Evolutionary conservation across 2,113 vertebrate species (phyloP).

Genomic region (Vicugna pacos): DNA sequence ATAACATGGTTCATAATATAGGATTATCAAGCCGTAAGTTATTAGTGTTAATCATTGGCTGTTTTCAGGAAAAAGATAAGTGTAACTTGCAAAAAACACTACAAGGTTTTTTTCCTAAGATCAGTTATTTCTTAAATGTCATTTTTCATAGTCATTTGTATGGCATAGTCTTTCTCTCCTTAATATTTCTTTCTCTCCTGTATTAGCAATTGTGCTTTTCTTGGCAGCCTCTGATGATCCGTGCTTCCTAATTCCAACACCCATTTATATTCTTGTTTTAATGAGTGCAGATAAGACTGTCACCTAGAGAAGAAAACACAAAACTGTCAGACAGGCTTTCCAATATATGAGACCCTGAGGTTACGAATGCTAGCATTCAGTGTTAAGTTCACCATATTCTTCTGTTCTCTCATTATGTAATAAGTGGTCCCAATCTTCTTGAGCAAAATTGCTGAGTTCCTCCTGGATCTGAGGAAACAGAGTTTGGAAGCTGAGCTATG

Average conservation of each 20-base stretch:
- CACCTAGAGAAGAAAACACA: neutral
- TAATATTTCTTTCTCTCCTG: conserved; percentile 67
- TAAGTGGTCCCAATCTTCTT: neutral
- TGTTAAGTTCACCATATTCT: neutral
- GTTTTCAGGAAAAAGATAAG: conserved; percentile 50
- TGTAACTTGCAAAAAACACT: conserved; percentile 53
- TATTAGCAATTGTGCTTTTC: neutral
- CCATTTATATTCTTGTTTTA: conserved; percentile 47
- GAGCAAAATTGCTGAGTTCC: neutral
- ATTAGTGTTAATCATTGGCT: conserved; percentile 42
- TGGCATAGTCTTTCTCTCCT: conserved; percentile 59
- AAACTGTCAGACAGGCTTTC: neutral
- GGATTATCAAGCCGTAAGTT: neutral
- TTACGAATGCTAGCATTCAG: neutral
- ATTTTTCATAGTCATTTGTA: conserved; percentile 38
- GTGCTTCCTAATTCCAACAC: neutral
- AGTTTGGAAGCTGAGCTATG: neutral
- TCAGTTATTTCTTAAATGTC: conserved; percentile 64
- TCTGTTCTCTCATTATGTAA: neutral
- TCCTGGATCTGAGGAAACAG: neutral
- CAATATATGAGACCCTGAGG: neutral
- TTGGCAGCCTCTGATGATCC: conserved; percentile 27
- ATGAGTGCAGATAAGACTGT: neutral
- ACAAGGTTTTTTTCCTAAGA: conserved; percentile 69
- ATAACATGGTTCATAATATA: neutral